These are phyloP conservation scores for Equus quagga DNA, from an alignment of 2,113 vertebrate species.

Conservation along the genomic window DNA sequence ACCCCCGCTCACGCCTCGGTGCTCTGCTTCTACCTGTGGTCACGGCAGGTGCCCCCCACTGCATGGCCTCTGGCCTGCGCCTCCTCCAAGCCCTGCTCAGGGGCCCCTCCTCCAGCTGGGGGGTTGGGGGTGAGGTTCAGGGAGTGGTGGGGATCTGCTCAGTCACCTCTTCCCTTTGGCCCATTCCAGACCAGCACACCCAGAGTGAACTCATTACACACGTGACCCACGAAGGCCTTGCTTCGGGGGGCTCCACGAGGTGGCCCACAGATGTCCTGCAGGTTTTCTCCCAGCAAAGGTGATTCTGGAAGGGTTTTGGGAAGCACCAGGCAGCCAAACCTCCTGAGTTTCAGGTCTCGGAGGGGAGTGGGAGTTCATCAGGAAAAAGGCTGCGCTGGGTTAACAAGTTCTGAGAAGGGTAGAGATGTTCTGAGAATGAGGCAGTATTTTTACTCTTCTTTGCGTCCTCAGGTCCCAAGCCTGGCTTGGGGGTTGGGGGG, in stretches of 20 bases:
- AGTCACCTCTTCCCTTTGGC: background rate
- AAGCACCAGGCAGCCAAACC: background rate
- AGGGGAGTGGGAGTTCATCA: background rate
- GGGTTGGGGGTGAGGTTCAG: background rate
- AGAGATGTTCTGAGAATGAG: background rate
- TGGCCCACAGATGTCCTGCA: background rate
- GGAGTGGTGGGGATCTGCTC: background rate
- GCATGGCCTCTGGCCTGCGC: background rate
- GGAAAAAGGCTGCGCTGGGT: background rate
- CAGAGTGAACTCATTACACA: background rate
- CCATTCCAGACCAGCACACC: background rate
- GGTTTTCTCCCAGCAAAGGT: background rate
- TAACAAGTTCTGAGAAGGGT: background rate
- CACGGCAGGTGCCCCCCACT: background rate
- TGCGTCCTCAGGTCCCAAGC: background rate
- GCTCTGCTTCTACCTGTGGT: fast-evolving
- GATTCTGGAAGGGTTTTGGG: background rate
- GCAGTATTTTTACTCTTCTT: background rate
- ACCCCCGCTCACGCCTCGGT: background rate
- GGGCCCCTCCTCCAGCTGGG: background rate
- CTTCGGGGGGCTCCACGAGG: background rate
- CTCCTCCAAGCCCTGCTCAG: fast-evolving
- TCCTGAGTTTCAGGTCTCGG: background rate
- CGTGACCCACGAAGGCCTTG: fast-evolving
- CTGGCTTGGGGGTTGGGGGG: background rate